phyloP scores from a whole-genome alignment of 2,113 vertebrate genomes.

The Neomonachus schauinslandi region DNA sequence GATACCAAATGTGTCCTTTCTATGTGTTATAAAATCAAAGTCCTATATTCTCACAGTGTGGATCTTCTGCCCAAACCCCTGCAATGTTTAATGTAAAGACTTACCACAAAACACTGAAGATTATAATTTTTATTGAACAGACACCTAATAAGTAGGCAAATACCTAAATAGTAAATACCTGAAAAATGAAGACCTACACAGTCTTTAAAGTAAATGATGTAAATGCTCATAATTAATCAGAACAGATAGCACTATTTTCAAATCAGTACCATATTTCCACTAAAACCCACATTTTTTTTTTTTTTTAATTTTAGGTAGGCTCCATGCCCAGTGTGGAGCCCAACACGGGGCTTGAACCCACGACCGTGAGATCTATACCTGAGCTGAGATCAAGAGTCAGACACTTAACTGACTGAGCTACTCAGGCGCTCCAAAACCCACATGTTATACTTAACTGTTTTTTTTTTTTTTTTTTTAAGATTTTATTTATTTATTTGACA shows the following conservation, averaged over 20 bases:
- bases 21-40: not conserved
- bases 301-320: not conserved
- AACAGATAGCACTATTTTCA: not conserved
- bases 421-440: not conserved
- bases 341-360: not conserved
- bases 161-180: not conserved
- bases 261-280: not conserved
- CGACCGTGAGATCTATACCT: not conserved
- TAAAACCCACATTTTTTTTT: not conserved
- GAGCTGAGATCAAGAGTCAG: not conserved
- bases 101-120: not conserved
- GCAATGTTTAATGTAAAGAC: not conserved
- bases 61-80: not conserved
- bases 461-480: too few species aligned
- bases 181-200: not conserved
- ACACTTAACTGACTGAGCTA: not conserved
- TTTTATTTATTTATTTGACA: too few species aligned
- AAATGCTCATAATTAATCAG: not conserved
- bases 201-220: not conserved
- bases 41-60: not conserved
- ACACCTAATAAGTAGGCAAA: not conserved
- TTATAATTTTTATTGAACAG: not conserved
- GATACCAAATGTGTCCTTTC: not conserved
- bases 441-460: not conserved
- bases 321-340: not conserved